phyloP scores from a whole-genome alignment of 2,113 vertebrate species.

The Ondatra zibethicus region DNA sequence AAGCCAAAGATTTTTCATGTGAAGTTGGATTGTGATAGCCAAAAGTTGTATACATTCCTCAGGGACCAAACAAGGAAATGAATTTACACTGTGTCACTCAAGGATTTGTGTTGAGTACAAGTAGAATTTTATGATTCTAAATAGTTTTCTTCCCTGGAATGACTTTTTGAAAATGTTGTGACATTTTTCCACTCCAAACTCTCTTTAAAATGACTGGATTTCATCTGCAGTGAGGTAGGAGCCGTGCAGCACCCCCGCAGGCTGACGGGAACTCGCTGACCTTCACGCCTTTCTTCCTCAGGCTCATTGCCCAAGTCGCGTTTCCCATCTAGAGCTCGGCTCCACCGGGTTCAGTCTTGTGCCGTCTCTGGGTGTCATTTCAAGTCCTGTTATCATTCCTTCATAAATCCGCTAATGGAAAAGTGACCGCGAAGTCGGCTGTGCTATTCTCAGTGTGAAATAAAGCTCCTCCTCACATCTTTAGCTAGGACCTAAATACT shows the following conservation, averaged over 20 bases:
- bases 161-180: conserved; percentile 61
- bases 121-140: conserved; percentile 70
- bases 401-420: conserved; percentile 58
- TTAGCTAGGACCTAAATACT: background rate
- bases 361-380: conserved; percentile 3
- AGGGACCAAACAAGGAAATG: conserved; percentile 49
- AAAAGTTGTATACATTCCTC: background rate
- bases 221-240: background rate
- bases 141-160: conserved; percentile 55
- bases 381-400: conserved; percentile 9
- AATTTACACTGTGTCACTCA: conserved; percentile 2
- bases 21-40: background rate
- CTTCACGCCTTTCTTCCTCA: conserved; percentile 46
- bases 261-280: background rate
- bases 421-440: background rate
- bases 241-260: background rate
- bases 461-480: background rate
- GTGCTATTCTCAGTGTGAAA: conserved; percentile 23
- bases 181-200: conserved; percentile 10
- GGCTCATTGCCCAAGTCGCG: conserved; percentile 33
- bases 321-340: background rate
- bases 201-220: conserved; percentile 61
- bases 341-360: background rate
- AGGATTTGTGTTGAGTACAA: conserved; percentile 48
- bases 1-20: background rate